Conservation (phyloP, 23 tunicate species). For the Trididemnum nubilum region DNA sequence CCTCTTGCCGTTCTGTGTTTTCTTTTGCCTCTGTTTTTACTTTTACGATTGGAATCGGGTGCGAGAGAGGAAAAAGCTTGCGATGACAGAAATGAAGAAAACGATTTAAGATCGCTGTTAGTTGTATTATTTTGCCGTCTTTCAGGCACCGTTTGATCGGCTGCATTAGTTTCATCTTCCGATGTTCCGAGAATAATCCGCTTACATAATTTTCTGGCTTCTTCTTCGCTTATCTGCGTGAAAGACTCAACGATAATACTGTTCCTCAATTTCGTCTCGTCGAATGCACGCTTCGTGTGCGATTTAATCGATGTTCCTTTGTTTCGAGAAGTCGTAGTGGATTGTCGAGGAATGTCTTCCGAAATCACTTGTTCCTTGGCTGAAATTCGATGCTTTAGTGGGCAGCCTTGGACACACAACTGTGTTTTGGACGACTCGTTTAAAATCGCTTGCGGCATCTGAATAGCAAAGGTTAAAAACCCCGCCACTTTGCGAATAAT, state of each 20-base stretch:
- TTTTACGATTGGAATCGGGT: neutral
- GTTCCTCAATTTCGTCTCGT: neutral
- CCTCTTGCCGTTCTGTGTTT: neutral
- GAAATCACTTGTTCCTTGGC: neutral
- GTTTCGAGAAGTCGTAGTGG: neutral
- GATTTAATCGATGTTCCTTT: neutral
- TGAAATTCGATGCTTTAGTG: slow-evolving; percentile 38
- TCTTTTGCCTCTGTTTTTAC: neutral
- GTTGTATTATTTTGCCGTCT: neutral
- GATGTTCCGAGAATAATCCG: neutral
- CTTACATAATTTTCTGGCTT: slow-evolving; percentile 16
- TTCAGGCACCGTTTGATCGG: neutral
- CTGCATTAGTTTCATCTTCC: neutral
- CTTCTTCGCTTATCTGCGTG: neutral
- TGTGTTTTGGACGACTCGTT: slow-evolving; percentile 40
- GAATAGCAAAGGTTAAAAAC: slow-evolving; percentile 66
- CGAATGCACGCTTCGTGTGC: neutral
- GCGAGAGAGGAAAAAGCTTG: slow-evolving; percentile 11
- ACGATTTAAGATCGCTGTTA: neutral
- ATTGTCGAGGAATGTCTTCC: neutral
- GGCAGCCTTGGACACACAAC: slow-evolving; percentile 77
- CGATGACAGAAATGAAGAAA: neutral
- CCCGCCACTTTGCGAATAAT: slow-evolving; percentile 61
- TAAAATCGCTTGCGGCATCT: slow-evolving; percentile 63
- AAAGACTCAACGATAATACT: neutral